These are phyloP conservation scores for Macrostomum lignano DNA, from an alignment of 1,140 invertebrate genomes.

Conservation along the genomic window DNA sequence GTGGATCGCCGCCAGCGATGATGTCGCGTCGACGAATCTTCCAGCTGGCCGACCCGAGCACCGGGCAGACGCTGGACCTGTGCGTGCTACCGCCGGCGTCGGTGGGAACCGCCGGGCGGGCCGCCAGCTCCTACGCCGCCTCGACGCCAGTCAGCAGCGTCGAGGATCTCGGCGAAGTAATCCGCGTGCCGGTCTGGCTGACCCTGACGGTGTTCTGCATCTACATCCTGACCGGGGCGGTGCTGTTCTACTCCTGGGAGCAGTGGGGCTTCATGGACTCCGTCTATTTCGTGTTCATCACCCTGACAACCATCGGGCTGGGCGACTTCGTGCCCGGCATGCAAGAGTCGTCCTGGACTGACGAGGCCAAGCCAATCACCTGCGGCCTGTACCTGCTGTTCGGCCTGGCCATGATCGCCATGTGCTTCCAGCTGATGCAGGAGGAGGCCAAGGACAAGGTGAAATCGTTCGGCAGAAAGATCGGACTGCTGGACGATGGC, in stretches of 20 bases:
- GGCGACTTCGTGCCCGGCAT: conserved; percentile 56
- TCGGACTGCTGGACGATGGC: too few relatives aligned
- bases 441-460: conserved; percentile 51
- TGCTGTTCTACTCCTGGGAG: conserved; percentile 50
- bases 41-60: too few relatives aligned
- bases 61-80: too few relatives aligned
- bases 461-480: conserved; percentile 32
- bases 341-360: background rate
- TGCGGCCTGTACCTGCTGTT: conserved; percentile 56
- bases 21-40: too few relatives aligned
- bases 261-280: conserved; percentile 63
- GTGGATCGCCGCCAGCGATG: too few relatives aligned
- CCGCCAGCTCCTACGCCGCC: too few relatives aligned
- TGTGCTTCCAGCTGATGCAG: conserved; percentile 67
- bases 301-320: conserved; percentile 40
- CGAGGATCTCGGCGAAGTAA: background rate
- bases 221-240: conserved; percentile 62
- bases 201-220: conserved; percentile 23
- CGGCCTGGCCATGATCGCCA: conserved; percentile 57
- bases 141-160: too few relatives aligned
- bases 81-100: too few relatives aligned
- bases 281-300: conserved; percentile 66
- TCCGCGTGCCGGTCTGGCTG: conserved; percentile 6
- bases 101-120: too few relatives aligned
- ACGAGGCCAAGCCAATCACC: conserved; percentile 35